Conservation (phyloP, 2,113 vertebrate genomes). For the Upupa epops region DNA sequence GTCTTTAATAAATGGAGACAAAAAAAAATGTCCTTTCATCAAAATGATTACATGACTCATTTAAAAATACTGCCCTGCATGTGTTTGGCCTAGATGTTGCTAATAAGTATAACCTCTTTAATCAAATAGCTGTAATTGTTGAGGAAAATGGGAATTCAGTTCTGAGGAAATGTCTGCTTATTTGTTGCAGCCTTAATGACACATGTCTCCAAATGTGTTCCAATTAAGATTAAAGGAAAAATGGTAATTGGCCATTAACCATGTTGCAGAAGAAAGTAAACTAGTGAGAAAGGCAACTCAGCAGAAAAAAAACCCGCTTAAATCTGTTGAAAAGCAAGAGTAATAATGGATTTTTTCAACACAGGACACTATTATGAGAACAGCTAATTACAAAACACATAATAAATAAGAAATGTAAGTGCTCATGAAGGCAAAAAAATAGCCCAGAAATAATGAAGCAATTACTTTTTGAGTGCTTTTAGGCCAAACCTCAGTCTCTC, state of each 20-base stretch:
- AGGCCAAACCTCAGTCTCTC: neutral
- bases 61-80: neutral
- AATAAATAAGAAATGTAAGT: conserved; percentile 57
- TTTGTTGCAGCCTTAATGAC: conserved; percentile 53
- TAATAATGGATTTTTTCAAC: conserved; percentile 56
- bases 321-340: conserved; percentile 45
- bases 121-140: conserved; percentile 1
- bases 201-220: conserved; percentile 50
- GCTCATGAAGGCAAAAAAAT: conserved; percentile 35
- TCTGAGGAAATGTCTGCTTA: conserved; percentile 41
- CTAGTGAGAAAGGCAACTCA: conserved; percentile 51
- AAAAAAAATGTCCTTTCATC: neutral
- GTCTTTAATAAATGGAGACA: neutral
- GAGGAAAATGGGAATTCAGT: conserved; percentile 46
- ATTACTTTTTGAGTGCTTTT: conserved; percentile 52
- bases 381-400: conserved; percentile 64
- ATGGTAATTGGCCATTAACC: conserved; percentile 68
- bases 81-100: neutral
- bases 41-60: neutral
- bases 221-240: conserved; percentile 68
- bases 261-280: conserved; percentile 60
- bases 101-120: conserved; percentile 33
- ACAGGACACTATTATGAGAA: conserved; percentile 48
- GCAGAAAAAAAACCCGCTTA: conserved; percentile 60
- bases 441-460: conserved; percentile 40